Evolutionary conservation across 2,797 vertebrate genomes (phyloP), one percentile per base, ranked within the genome.

Genomic region (Intellagama lesueurii): DNA sequence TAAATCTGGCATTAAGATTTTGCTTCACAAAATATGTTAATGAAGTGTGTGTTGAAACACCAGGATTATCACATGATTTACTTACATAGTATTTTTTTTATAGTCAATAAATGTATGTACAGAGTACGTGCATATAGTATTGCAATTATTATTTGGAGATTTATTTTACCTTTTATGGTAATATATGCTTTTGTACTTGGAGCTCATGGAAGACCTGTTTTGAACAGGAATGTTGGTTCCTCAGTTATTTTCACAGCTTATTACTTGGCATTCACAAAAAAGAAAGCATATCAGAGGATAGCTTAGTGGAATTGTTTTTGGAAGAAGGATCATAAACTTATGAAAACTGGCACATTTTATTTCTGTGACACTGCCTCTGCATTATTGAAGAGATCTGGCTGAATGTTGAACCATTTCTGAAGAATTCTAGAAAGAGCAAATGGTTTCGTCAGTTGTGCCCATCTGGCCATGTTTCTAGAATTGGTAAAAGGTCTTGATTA

Each of bases 171-270:
- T n/a, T 75, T 75, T 0, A 1, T 60, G 81, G 60, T n/a, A 73
- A n/a, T 81, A 88, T 79, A 83, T 83, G 85, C 22, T 76, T 86
- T 32, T 56, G 80, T 68, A 44, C 79, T 79, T 64, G 81, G 28
- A 81, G 40, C 30, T 90, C 44, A 73, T 77, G 87, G 52, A 49
- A 47, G n/a, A 52, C 72, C 5, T 19, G 22, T 73, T 93, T 88
- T 85, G 90, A 24, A 19, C n/a, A 68, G 73, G 5, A 12, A 1
- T n/a, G 47, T 73, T 22, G 22, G 44, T 83, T 76, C 73, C 80
- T 86, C 90, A 84, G 78, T 86, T 87, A 44, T 90, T 93, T 92
- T 73, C 82, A 4, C 80, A 92, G 91, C 47, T n/a, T 90, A 72
- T 92, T 81, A 28, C 79, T 90, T 90, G 75, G 52, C 47, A 77